These are phyloP conservation scores for Sialis fuliginosa DNA, from an alignment of 2,888 invertebrate genomes.

Conservation along the genomic window DNA sequence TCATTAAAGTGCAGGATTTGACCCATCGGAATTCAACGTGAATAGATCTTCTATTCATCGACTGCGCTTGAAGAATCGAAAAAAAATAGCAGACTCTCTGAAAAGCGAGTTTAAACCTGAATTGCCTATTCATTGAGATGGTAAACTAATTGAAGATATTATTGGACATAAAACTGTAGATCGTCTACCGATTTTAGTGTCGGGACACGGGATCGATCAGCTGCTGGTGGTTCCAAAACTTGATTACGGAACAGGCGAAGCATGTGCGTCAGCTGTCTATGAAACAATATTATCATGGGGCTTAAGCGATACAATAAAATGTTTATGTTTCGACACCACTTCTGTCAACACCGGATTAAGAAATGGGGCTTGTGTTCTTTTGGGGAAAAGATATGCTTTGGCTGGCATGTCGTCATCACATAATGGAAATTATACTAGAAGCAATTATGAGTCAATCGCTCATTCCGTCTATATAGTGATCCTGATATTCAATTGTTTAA, in stretches of 20 bases:
- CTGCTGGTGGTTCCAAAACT: slow-evolving; percentile 8
- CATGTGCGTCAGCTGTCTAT: slow-evolving; percentile 4
- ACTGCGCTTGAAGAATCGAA: too few relatives aligned
- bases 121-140: slow-evolving; percentile 3
- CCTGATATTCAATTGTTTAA: too few relatives aligned
- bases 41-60: too few relatives aligned
- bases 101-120: not conserved
- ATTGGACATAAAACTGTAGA: slow-evolving; percentile 1
- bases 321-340: slow-evolving; percentile 1
- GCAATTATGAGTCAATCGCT: too few relatives aligned
- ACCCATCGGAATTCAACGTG: too few relatives aligned
- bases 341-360: not conserved
- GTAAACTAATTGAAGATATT: slow-evolving; percentile 1
- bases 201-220: too few relatives aligned
- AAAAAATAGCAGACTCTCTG: not conserved
- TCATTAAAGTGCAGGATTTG: too few relatives aligned
- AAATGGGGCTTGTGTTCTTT: not conserved
- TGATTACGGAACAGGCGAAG: slow-evolving; percentile 4
- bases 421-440: too few relatives aligned
- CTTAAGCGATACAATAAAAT: not conserved
- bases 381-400: too few relatives aligned
- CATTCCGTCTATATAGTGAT: too few relatives aligned
- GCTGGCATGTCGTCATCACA: too few relatives aligned
- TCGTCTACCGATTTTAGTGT: slow-evolving; percentile 6
- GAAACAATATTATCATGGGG: slow-evolving; percentile 5